phyloP scores from a whole-genome alignment of 1,140 invertebrate species.

The Calosoma granatense region DNA sequence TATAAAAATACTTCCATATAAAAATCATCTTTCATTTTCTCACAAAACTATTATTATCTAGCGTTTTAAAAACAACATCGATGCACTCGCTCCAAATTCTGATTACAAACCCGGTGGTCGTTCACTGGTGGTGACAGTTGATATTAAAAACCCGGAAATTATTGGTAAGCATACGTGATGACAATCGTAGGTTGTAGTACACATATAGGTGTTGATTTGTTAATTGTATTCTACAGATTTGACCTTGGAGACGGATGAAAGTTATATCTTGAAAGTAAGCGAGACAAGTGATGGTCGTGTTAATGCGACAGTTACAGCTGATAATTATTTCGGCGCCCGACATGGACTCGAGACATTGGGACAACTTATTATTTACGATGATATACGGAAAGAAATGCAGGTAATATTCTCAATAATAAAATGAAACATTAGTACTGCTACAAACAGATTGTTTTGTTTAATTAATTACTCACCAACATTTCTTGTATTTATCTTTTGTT shows the following conservation, averaged over 20 bases:
- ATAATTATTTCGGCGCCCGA: slow-evolving; percentile 61
- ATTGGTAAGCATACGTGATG: slow-evolving; percentile 19
- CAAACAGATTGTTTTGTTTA: neutral
- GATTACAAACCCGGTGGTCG: slow-evolving; percentile 24
- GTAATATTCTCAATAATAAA: slow-evolving; percentile 20
- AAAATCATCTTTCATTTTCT: neutral
- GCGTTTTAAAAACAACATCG: slow-evolving; percentile 29
- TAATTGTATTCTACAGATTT: slow-evolving; percentile 25
- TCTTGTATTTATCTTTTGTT: neutral
- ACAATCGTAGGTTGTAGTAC: slow-evolving; percentile 28
- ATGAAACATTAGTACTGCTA: no score
- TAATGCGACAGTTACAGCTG: slow-evolving; percentile 48
- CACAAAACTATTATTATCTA: neutral
- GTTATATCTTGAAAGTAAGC: slow-evolving; percentile 48
- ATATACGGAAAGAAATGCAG: slow-evolving; percentile 45
- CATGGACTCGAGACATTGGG: slow-evolving; percentile 68
- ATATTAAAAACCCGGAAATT: slow-evolving; percentile 25
- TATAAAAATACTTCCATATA: slow-evolving; percentile 18
- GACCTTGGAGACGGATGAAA: slow-evolving; percentile 53
- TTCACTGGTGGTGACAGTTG: slow-evolving; percentile 27
- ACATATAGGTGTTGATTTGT: slow-evolving; percentile 24
- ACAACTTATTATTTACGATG: slow-evolving; percentile 64
- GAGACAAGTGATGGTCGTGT: slow-evolving; percentile 36
- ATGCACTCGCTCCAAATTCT: slow-evolving; percentile 25
- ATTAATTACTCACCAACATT: neutral